Evolutionary conservation across 1,140 invertebrate genomes (phyloP).

Genomic region (Maniola jurtina): DNA sequence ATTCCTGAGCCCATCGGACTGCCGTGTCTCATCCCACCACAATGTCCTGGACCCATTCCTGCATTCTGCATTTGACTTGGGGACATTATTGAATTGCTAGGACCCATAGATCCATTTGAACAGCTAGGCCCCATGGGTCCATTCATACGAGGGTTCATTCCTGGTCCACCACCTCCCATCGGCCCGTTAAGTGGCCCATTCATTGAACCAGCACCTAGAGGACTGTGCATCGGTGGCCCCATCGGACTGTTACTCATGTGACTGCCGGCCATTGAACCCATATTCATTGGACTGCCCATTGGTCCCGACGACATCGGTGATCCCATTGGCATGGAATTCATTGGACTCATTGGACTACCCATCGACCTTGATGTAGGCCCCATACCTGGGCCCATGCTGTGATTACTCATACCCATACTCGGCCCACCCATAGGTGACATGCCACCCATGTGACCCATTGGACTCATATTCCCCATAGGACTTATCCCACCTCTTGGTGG

Average conservation of each 20-base stretch:
- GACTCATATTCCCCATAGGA: constrained; percentile 85
- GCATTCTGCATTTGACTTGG: constrained; percentile 74
- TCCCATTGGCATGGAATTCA: constrained; percentile 86
- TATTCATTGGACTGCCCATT: constrained; percentile 86
- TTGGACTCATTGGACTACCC: constrained; percentile 83
- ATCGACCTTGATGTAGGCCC: constrained; percentile 79
- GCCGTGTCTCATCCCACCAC: constrained; percentile 77
- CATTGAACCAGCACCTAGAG: constrained; percentile 73
- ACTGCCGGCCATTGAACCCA: constrained; percentile 77
- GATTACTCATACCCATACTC: constrained; percentile 77
- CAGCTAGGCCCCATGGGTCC: constrained; percentile 76
- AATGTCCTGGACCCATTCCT: constrained; percentile 73
- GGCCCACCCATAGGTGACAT: constrained; percentile 79
- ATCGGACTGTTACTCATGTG: constrained; percentile 83
- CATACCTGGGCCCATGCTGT: constrained; percentile 78
- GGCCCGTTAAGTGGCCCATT: constrained; percentile 79
- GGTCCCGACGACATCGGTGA: constrained; percentile 84
- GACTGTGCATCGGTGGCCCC: constrained; percentile 80
- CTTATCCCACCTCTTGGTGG: constrained; percentile 82
- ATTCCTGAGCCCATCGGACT: constrained; percentile 76
- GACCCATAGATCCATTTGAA: constrained; percentile 75
- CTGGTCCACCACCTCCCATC: constrained; percentile 75
- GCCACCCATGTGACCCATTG: constrained; percentile 79
- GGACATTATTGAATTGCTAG: constrained; percentile 75
- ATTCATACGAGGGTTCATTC: constrained; percentile 78